Conservation (phyloP, 2,888 invertebrate genomes). For the Drosophila prolongata region DNA sequence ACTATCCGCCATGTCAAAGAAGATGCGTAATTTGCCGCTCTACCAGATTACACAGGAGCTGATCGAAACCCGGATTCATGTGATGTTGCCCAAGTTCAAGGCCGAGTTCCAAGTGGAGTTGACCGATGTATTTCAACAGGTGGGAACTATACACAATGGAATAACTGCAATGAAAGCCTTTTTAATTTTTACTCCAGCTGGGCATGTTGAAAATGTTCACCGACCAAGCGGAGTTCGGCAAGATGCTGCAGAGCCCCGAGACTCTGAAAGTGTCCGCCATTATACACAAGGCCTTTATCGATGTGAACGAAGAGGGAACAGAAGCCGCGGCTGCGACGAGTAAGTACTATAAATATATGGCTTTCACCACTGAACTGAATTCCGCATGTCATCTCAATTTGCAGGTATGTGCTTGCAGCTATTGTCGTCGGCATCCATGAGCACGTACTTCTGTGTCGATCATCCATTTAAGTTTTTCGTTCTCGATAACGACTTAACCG, state of each 20-base stretch:
- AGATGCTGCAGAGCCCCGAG: constrained; percentile 85
- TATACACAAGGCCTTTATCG: constrained; percentile 93
- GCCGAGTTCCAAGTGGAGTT: constrained; percentile 90
- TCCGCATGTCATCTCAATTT: constrained; percentile 3
- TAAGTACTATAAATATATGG: constrained; percentile 34
- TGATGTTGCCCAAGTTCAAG: constrained; percentile 92
- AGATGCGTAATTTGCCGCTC: constrained; percentile 86
- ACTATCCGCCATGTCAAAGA: constrained; percentile 87
- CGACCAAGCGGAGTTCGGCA: constrained; percentile 86
- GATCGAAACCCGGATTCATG: constrained; percentile 81
- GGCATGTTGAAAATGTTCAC: constrained; percentile 89
- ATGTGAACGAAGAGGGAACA: constrained; percentile 94
- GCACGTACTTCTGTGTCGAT: constrained; percentile 39
- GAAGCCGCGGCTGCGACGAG: constrained; percentile 93
- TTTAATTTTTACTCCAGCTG: constrained; percentile 85
- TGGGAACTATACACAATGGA: constrained; percentile 25
- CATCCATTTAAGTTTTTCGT: constrained; percentile 54
- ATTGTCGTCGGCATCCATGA: constrained; percentile 3
- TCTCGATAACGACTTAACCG: constrained; percentile 17
- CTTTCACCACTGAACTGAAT: constrained; percentile 4
- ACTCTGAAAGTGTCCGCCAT: constrained; percentile 88
- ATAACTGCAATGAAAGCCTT: too few species aligned
- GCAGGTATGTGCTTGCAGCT: not conserved
- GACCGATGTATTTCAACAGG: constrained; percentile 86
- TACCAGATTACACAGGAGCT: constrained; percentile 86